Conservation (phyloP, 2,797 vertebrate species). For the Micropoecilia bifurca region DNA sequence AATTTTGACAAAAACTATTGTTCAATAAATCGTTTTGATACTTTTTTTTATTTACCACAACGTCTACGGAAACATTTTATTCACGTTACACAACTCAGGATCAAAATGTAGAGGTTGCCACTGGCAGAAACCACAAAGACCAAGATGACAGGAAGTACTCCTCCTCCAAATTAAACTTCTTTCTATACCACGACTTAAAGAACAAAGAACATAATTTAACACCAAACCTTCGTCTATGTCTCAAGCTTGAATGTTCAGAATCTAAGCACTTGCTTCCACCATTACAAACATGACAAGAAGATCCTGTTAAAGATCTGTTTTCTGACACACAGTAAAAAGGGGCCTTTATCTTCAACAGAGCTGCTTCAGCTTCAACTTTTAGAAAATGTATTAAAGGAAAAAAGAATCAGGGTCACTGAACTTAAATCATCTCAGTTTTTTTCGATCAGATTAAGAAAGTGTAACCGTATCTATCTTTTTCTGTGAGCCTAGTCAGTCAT, state of each 20-base stretch:
- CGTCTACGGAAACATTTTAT: too few species aligned
- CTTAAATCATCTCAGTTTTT: too few species aligned
- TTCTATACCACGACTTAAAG: neutral
- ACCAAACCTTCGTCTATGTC: neutral
- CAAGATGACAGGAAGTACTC: neutral
- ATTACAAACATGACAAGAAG: neutral
- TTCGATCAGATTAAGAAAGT: too few species aligned
- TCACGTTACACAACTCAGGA: too few species aligned
- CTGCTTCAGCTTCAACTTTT: neutral
- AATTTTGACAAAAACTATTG: too few species aligned
- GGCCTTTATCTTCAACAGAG: neutral
- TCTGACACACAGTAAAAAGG: neutral
- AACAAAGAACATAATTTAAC: neutral
- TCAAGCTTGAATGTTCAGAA: neutral
- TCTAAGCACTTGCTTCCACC: neutral
- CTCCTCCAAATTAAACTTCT: neutral
- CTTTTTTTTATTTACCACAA: too few species aligned
- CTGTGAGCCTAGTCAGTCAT: too few species aligned
- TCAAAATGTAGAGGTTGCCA: too few species aligned
- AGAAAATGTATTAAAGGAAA: neutral
- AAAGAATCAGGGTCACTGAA: neutral
- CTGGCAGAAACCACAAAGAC: too few species aligned
- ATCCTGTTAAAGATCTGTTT: neutral
- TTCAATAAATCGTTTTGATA: too few species aligned
- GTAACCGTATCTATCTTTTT: too few species aligned